Evolutionary conservation across 2,797 vertebrate genomes (phyloP), one percentile per base, ranked within the genome.

Genomic region (Helicolenus hilgendorfi): DNA sequence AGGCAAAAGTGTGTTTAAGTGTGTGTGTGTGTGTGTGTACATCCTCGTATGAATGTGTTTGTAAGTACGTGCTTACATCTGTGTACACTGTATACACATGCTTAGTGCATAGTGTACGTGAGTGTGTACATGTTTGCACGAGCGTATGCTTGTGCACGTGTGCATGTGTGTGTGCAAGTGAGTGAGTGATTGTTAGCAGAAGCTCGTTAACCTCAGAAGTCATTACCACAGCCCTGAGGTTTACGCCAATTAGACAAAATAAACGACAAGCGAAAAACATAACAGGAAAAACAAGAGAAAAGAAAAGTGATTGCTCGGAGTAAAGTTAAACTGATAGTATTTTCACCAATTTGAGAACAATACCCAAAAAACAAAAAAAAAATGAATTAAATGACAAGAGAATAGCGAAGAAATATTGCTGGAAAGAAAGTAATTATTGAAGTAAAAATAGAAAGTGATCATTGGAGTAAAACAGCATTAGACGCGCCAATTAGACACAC

Each of bases 201-300:
- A 92, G 89, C 92, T 91, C 27, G 88, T 95, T 94, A 94, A 93
- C 94, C 91, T 94, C 89, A 89, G 81, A 87, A 95, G 91, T 94
- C 89, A 85, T 93, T 94, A 96, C 96, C 95, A 88, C 96, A 96
- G 93, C 91, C 90, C 93, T 75, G 92, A 92, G 93, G 93, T 94
- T 96, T 93, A 88, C 55, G 73, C 85, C 91, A 94, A 94, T 96
- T 94, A 96, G 91, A 81, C 84, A 85, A 92, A 94, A 90, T 88
- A 91, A 95, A 91, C 78, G 55, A 83, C 63, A 76, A 88, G 73
- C 59, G 24, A 81, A 89, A 89, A 92, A 74, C 77, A 88, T 88
- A 91, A 84, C 62, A 79, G 80, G 92, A 85, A 89, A 94, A 94
- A 87, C 67, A 88, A 87, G 53, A 77, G 83, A 74, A 74, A 56